Conservation (phyloP, 2,888 invertebrate genomes). For the Hanleya hanleyi region DNA sequence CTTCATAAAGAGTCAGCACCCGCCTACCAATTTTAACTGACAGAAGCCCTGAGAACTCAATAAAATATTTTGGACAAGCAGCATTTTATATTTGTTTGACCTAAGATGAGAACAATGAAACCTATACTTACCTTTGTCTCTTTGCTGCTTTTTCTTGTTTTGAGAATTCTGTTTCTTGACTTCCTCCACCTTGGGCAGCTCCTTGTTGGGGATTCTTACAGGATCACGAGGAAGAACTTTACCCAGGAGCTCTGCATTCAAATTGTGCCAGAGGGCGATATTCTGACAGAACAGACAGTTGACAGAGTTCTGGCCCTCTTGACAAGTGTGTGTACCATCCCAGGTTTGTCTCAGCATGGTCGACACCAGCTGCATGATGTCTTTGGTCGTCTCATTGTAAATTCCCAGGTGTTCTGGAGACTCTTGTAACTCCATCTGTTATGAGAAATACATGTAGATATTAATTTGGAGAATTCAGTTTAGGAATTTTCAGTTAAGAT, state of each 20-base stretch:
- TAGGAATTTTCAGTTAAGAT: no score
- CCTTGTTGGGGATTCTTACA: slow-evolving; percentile 67
- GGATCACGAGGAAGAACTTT: slow-evolving; percentile 67
- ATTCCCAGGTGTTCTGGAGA: slow-evolving; percentile 87
- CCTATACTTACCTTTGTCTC: no score
- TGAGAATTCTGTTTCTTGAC: slow-evolving; percentile 59
- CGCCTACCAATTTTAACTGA: no score
- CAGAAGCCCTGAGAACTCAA: no score
- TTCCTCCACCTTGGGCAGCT: slow-evolving; percentile 71
- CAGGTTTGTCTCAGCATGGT: slow-evolving; percentile 85
- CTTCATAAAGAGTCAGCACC: no score
- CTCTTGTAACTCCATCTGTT: slow-evolving; percentile 87
- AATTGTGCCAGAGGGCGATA: slow-evolving; percentile 92
- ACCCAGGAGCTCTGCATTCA: slow-evolving; percentile 73
- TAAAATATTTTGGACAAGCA: no score
- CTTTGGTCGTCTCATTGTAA: slow-evolving; percentile 81
- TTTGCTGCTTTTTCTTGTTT: slow-evolving; percentile 18
- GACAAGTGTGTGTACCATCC: slow-evolving; percentile 79
- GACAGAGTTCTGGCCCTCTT: slow-evolving; percentile 73
- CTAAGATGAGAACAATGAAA: no score
- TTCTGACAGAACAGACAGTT: slow-evolving; percentile 93
- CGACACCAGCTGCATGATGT: slow-evolving; percentile 82
- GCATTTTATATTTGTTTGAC: no score
- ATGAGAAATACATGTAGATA: slow-evolving; percentile 9
- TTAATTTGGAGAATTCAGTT: no score